Base-by-base conservation (phyloP, 2,888 invertebrate genomes). In the Sisyra terminalis region DNA sequence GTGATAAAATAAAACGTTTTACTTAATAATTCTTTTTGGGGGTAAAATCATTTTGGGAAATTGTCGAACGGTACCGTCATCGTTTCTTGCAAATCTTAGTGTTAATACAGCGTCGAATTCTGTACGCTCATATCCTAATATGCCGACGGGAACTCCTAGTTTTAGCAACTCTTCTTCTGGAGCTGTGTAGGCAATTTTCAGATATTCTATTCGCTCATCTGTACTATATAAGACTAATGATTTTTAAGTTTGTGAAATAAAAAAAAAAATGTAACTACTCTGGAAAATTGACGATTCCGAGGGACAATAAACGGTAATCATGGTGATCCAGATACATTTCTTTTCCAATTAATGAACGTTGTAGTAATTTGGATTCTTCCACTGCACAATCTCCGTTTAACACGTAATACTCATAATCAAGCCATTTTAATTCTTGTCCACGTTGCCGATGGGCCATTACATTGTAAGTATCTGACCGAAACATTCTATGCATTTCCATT, bases 391-490 rank as follows among this genome's bases (percentile, higher is more conserved):
- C 57, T 0, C 77, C 77, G 3, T 69, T 57, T 35, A 78, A 52
- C 47, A 75, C 67, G 10, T 60, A 52, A 10, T 66, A 59, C 53
- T 78, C 76, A 43, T 65, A 64, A 29, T 62, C 59, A 58, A 67
- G 65, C 36, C 63, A 58, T 32, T 53, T 52, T 39, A 66, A 56
- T 2, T 51, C 43, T 2, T 46, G 47, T 39, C 52, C 49, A 11
- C 29, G 39, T 45, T 43, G 51, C 43, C 45, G 49, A 51, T 73
- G 71, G 50, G 68, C 66, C 9, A 69, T 65, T 1, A 64, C 61
- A 52, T 74, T 78, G 52, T 73, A 78, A 47, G 66, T 63, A 43
- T 71, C 69, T 1, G 72, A 70, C 53, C 77, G 68, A 49, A 77
- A 67, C 39, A 77, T 49, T 44, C 76, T 64, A 52, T 75, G 69